Percentiles rank a stretch among this genome's conserved stretches.
Evolutionary conservation across 2,888 invertebrate genomes (phyloP).

Genomic region (Catocala nupta): DNA sequence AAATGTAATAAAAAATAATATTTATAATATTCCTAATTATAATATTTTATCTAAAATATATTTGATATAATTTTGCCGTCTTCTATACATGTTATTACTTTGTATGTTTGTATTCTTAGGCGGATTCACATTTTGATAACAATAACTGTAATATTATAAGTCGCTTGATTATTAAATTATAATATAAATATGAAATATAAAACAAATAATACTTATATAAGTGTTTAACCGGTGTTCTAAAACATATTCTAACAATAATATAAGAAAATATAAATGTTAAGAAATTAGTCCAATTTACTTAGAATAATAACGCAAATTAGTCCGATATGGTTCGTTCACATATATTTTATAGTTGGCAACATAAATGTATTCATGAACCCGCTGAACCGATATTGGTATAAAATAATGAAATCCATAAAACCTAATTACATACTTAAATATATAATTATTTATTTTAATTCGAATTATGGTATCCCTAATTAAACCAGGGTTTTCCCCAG

Average conservation of each 20-base stretch:
- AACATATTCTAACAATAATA: constrained; percentile 4
- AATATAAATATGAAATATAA: too few species aligned
- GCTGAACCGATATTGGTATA: too few species aligned
- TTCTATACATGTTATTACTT: background rate
- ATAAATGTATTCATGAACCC: too few species aligned
- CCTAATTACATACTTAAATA: too few species aligned
- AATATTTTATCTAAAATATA: constrained; percentile 2
- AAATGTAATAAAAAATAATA: constrained; percentile 2
- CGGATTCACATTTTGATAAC: background rate
- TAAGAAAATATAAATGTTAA: background rate
- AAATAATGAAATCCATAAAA: too few species aligned
- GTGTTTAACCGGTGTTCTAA: constrained; percentile 2
- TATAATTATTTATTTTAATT: too few species aligned
- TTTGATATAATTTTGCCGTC: constrained; percentile 1
- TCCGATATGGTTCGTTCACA: too few species aligned
- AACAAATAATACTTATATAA: background rate
- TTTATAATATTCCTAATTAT: constrained; percentile 3
- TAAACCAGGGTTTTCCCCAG: too few species aligned
- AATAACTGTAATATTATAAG: background rate
- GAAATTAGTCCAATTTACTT: background rate
- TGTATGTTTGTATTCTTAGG: background rate
- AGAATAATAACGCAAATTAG: background rate
- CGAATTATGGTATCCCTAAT: too few species aligned
- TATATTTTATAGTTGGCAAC: too few species aligned
- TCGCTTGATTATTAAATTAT: background rate